A percentile compares a stretch with the other conserved stretches of the same genome.
phyloP scores from a whole-genome alignment of 2,888 invertebrate species.

The Eugnorisma glareosa region DNA sequence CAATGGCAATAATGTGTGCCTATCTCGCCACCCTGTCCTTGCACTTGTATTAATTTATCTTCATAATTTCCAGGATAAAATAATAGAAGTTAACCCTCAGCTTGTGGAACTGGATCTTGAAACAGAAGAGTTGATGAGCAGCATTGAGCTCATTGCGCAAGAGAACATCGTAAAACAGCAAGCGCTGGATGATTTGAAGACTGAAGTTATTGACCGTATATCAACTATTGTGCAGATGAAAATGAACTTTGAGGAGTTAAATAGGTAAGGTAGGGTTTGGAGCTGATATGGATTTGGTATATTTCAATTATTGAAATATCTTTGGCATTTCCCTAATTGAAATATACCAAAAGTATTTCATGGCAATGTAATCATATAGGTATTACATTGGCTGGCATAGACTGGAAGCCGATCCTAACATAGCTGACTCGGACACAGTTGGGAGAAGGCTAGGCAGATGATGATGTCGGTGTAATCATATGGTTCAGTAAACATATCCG shows the following conservation, averaged over 20 bases:
- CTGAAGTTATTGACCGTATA: constrained; percentile 91
- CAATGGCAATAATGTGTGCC: background rate
- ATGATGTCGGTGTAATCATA: too few relatives aligned
- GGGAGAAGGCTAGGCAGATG: too few relatives aligned
- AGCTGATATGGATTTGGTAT: background rate
- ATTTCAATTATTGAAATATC: too few relatives aligned
- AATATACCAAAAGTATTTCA: background rate
- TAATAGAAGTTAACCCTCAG: constrained; percentile 93
- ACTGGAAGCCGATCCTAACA: too few relatives aligned
- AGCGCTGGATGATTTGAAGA: constrained; percentile 90
- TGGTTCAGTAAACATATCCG: too few relatives aligned
- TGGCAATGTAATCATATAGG: background rate
- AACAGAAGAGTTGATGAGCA: constrained; percentile 93
- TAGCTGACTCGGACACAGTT: too few relatives aligned
- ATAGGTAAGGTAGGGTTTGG: constrained; percentile 77
- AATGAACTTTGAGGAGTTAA: constrained; percentile 92
- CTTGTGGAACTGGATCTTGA: constrained; percentile 92
- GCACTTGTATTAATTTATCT: background rate
- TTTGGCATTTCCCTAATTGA: background rate
- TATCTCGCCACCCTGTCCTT: background rate
- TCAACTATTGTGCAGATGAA: constrained; percentile 93
- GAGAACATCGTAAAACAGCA: constrained; percentile 93
- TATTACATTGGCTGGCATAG: too few relatives aligned
- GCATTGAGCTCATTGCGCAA: constrained; percentile 92
- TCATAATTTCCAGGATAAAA: constrained; percentile 90